phyloP scores from a whole-genome alignment of 2,797 vertebrate species.

The Moxostoma hubbsi region DNA sequence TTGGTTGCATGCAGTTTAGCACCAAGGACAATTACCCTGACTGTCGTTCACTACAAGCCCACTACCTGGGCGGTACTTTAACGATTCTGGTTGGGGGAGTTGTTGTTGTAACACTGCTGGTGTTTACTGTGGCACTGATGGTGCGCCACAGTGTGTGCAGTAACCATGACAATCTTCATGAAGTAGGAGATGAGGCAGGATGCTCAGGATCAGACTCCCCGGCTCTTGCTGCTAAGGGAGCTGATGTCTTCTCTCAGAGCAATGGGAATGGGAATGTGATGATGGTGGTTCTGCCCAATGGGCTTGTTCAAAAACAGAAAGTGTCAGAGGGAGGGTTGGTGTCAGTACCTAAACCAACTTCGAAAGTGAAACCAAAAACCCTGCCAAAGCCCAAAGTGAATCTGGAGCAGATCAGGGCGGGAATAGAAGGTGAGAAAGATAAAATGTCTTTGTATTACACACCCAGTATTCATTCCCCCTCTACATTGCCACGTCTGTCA shows the following conservation, averaged over 20 bases:
- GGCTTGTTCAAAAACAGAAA: conserved; percentile 69
- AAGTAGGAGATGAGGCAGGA: conserved; percentile 69
- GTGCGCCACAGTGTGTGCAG: conserved; percentile 90
- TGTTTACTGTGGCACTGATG: conserved; percentile 97
- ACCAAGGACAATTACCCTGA: conserved; percentile 93
- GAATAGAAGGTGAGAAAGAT: conserved; percentile 82
- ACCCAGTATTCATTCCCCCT: conserved; percentile 77
- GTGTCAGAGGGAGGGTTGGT: conserved; percentile 32
- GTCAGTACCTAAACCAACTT: conserved; percentile 30
- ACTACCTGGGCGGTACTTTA: conserved; percentile 95
- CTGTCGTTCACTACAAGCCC: conserved; percentile 94
- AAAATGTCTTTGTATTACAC: conserved; percentile 72
- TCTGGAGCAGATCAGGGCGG: conserved; percentile 53
- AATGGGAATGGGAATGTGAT: conserved; percentile 80
- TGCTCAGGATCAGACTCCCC: conserved; percentile 80
- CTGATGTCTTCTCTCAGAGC: conserved; percentile 91
- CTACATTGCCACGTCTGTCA: conserved; percentile 77
- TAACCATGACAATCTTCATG: conserved; percentile 52
- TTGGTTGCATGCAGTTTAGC: conserved; percentile 94
- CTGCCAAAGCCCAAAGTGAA: conserved; percentile 87
- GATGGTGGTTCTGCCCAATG: conserved; percentile 78
- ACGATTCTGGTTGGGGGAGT: conserved; percentile 95
- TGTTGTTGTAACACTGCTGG: conserved; percentile 92
- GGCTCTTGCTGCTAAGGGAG: conserved; percentile 47
- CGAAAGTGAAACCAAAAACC: conserved; percentile 61